Base-by-base conservation (phyloP, 2,797 vertebrate species). In the Platalea minor region DNA sequence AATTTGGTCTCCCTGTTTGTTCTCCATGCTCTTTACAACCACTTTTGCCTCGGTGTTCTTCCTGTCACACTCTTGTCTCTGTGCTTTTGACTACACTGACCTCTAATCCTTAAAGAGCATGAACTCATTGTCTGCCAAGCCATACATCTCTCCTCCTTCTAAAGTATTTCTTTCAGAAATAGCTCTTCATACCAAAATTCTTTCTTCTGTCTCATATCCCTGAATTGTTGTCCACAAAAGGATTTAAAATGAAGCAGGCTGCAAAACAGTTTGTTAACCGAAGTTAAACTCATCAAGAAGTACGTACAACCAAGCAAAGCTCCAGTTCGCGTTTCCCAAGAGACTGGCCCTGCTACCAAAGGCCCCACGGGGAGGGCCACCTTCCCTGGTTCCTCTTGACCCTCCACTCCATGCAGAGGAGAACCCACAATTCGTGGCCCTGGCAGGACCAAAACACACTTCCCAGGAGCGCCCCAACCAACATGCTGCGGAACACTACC, bases 161-260 rank as follows among this genome's bases (percentile, higher is more conserved):
- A 3, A 78, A 70, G 26, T 20, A 56, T n/a, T 91, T 93, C 26
- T 85, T 93, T 89, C 86, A 92, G 51, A 93, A 93, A 89, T 9
- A 85, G 53, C n/a, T 81, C 75, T 74, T 91, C 67, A 72, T 25
- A 90, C 25, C 48, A 63, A 82, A 74, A 74, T 20, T 60, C 28
- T 33, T 89, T 83, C 53, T 91, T 60, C 43, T 17, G 3, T 61
- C 29, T 85, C 51, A 26, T 13, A 23, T 31, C 64, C n/a, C 45
- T 46, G 46, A 85, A 45, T 0, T 39, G 35, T 13, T 33, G 15
- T 54, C 59, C 43, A 65, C 63, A 85, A 81, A 81, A 75, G 74
- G 74, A 81, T 75, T 88, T 82, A 37, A 89, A 95, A 70, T 5
- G 57, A 60, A 90, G 12, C 21, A 85, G 73, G 21, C 68, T 60